Evolutionary conservation across 2,113 vertebrate genomes (phyloP).

Genomic region (Nyctibius bracteatus): DNA sequence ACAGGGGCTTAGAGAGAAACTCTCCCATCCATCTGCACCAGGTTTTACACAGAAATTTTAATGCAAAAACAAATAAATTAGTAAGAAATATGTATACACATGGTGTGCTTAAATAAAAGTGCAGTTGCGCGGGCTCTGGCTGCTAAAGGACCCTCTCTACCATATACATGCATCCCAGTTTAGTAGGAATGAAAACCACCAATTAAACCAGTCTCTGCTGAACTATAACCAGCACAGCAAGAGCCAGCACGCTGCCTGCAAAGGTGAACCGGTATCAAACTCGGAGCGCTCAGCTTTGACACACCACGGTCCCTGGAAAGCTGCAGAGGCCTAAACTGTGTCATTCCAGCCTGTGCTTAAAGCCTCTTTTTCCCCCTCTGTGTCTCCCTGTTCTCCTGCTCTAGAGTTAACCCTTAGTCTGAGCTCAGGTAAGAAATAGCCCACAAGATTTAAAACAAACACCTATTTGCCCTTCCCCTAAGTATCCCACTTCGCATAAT

Average conservation of each 20-base stretch:
- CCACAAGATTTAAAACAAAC: not conserved
- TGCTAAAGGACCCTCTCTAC: not conserved
- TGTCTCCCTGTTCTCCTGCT: not conserved
- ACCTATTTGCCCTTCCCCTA: too few relatives aligned
- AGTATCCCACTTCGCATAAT: not conserved
- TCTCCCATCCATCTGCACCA: not conserved
- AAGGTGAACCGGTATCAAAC: fast-evolving
- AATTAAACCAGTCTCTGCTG: not conserved
- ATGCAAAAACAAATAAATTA: not conserved
- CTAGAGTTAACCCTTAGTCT: not conserved
- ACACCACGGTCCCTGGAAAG: not conserved
- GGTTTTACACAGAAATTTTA: not conserved
- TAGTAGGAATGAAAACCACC: not conserved
- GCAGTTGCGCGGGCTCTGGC: not conserved
- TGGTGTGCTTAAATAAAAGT: not conserved
- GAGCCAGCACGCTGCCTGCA: fast-evolving
- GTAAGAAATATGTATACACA: fast-evolving
- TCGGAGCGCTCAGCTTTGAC: not conserved
- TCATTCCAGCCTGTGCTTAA: not conserved
- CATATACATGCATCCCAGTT: fast-evolving
- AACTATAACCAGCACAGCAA: not conserved
- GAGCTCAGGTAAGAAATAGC: not conserved
- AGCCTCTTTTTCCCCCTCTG: not conserved
- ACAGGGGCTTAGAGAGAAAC: not conserved
- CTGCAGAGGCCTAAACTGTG: not conserved